Percentiles rank a stretch among this genome's conserved stretches.
Evolutionary conservation across 1,140 invertebrate species (phyloP).

Genomic region (Aphis craccivora): DNA sequence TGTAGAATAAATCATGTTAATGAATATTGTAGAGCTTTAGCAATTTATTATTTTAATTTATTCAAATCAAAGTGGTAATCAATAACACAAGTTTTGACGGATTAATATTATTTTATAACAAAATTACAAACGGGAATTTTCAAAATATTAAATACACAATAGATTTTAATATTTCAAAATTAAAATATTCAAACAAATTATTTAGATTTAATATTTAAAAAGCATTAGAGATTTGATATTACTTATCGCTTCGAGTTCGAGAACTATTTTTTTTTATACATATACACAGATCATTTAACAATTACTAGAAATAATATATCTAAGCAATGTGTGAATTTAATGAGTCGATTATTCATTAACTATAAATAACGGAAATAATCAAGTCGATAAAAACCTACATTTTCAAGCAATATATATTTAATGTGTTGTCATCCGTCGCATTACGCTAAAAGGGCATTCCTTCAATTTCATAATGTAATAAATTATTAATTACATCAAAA

Average conservation of each 20-base stretch:
- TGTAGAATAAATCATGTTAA: conserved; percentile 26
- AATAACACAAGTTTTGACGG: conserved; percentile 18
- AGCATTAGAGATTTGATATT: background rate
- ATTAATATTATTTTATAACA: conserved; percentile 26
- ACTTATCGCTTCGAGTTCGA: background rate
- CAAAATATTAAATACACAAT: background rate
- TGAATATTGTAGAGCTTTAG: conserved; percentile 34
- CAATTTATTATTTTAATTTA: conserved; percentile 50
- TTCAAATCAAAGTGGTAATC: conserved; percentile 35
- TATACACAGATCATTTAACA: background rate
- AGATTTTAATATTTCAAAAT: background rate
- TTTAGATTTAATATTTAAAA: background rate
- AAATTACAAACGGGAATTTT: background rate
- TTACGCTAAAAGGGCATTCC: background rate
- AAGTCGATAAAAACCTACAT: background rate
- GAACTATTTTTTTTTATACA: background rate
- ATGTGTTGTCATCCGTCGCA: background rate
- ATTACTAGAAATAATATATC: conserved; percentile 13
- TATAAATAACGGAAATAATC: background rate
- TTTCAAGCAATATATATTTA: background rate
- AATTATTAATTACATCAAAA: conserved; percentile 1
- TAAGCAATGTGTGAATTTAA: background rate
- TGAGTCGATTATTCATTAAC: background rate
- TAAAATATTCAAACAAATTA: background rate
- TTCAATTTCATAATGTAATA: background rate